A percentile compares a stretch with the other conserved stretches of the same genome.
phyloP scores from a whole-genome alignment of 2,797 vertebrate genomes.

The Gymnodraco acuticeps region DNA sequence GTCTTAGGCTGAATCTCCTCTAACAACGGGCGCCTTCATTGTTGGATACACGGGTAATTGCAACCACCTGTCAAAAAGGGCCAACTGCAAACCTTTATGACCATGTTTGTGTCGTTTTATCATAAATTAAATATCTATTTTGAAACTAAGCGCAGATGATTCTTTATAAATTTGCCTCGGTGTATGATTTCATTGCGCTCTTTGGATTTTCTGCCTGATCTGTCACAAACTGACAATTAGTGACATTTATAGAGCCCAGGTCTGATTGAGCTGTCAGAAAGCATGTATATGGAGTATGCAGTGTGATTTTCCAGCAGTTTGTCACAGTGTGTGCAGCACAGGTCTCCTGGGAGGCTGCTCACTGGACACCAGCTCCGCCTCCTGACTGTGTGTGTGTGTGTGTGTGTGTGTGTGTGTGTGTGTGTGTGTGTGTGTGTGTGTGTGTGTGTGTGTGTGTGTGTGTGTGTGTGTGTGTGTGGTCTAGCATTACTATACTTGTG shows the following conservation, averaged over 20 bases:
- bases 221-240: slow-evolving; percentile 67
- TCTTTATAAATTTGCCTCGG: not conserved
- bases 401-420: not conserved
- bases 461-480: slow-evolving; percentile 11
- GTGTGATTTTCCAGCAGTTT: slow-evolving; percentile 66
- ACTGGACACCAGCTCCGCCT: slow-evolving; percentile 24
- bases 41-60: no score
- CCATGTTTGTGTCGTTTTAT: no score
- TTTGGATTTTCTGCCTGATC: slow-evolving; percentile 51
- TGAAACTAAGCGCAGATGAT: no score
- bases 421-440: no score
- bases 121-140: no score
- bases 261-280: slow-evolving; percentile 71
- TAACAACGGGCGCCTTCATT: no score
- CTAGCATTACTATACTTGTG: no score
- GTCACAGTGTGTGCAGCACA: slow-evolving; percentile 50
- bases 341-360: no score
- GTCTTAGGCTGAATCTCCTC: no score
- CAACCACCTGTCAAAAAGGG: no score
- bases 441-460: not conserved
- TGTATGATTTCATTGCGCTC: slow-evolving; percentile 42
- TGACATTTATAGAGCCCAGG: slow-evolving; percentile 58
- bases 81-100: no score
- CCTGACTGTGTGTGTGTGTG: not conserved
- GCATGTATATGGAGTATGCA: slow-evolving; percentile 44